Evolutionary conservation across 2,797 vertebrate genomes (phyloP).

Genomic region (Synaphobranchus kaupii): DNA sequence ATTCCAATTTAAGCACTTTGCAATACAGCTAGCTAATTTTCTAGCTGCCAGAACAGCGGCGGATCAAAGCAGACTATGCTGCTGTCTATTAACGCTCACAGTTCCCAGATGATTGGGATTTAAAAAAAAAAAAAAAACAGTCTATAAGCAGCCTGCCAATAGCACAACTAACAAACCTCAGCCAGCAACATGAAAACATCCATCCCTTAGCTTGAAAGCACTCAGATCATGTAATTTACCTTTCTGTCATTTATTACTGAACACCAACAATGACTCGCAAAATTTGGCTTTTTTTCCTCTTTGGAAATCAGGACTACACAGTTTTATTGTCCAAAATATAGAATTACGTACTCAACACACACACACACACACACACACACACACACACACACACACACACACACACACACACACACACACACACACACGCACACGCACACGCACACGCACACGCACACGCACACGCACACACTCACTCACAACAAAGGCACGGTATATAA

Average conservation of each 20-base stretch:
- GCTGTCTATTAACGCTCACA: not conserved
- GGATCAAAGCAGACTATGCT: not conserved
- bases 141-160: not conserved
- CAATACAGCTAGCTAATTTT: not conserved
- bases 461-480: not conserved
- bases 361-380: not conserved
- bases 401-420: not conserved
- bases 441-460: not conserved
- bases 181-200: not conserved
- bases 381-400: not conserved
- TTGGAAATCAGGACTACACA: not conserved
- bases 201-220: slow-evolving; percentile 11
- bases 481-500: not conserved
- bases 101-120: not conserved
- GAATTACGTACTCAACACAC: not conserved
- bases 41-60: not conserved
- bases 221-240: slow-evolving; percentile 18
- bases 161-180: not conserved
- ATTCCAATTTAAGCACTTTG: not conserved
- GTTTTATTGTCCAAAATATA: slow-evolving; percentile 5
- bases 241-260: not conserved
- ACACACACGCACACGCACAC: not conserved
- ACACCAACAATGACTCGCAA: slow-evolving; percentile 8
- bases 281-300: not conserved
- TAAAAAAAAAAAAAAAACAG: not conserved